Evolutionary conservation across 2,797 vertebrate species (phyloP).

Genomic region (Sciurus vulgaris): DNA sequence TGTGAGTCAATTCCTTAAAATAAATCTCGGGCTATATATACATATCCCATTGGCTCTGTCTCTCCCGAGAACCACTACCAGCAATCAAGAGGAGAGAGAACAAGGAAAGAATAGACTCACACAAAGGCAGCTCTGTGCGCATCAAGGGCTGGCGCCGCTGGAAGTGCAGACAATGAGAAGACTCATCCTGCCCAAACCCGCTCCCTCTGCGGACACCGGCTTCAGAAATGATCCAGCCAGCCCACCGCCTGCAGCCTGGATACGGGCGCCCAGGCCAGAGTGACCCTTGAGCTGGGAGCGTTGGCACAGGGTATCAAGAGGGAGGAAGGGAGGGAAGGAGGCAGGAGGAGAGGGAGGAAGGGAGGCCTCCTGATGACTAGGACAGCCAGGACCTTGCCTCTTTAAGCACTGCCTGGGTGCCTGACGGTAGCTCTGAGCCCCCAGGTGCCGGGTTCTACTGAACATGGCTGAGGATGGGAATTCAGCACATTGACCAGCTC

Average conservation of each 20-base stretch:
- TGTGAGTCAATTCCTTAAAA: slow-evolving; percentile 6
- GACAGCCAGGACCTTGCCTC: not conserved
- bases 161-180: too few relatives aligned
- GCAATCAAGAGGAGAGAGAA: not conserved
- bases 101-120: not conserved
- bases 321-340: too few relatives aligned
- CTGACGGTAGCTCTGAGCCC: not conserved
- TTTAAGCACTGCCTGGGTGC: not conserved
- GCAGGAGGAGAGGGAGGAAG: too few relatives aligned
- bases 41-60: not conserved
- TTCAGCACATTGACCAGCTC: not conserved
- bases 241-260: not conserved
- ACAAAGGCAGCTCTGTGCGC: not conserved
- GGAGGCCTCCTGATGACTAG: not conserved
- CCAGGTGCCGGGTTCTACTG: not conserved
- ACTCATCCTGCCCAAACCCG: not conserved
- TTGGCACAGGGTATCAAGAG: not conserved
- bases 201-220: not conserved
- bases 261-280: not conserved
- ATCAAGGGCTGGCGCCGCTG: not conserved
- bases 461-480: not conserved
- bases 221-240: not conserved
- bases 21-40: not conserved
- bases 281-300: not conserved
- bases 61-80: not conserved